Evolutionary conservation across 2,797 vertebrate species (phyloP).

Genomic region (Neomorphus geoffroyi): DNA sequence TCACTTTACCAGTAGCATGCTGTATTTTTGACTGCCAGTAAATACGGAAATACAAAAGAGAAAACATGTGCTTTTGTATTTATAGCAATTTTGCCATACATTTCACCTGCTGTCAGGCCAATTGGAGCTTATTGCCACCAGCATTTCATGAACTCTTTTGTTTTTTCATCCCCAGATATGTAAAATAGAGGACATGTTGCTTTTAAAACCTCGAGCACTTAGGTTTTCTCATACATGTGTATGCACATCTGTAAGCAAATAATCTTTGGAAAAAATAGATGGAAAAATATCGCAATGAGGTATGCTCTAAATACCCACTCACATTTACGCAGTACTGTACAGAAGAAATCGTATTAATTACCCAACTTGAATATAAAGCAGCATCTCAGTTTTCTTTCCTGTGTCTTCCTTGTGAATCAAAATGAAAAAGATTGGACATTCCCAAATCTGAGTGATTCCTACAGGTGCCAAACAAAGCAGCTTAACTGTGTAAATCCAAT

Average conservation of each 20-base stretch:
- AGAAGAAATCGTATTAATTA: not conserved
- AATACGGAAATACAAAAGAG: constrained; percentile 14
- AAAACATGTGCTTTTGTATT: constrained; percentile 19
- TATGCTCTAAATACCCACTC: not conserved
- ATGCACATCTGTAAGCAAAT: not conserved
- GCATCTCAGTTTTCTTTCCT: not conserved
- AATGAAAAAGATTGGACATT: not conserved
- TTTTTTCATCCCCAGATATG: not conserved
- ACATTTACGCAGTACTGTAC: not conserved
- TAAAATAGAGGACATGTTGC: not conserved
- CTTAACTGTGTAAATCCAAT: not conserved
- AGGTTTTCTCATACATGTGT: not conserved
- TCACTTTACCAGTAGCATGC: constrained; percentile 10
- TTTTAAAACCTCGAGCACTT: not conserved
- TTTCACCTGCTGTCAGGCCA: not conserved
- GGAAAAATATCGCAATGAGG: not conserved
- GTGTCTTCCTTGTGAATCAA: not conserved
- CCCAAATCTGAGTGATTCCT: not conserved
- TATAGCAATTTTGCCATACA: not conserved
- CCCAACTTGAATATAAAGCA: not conserved
- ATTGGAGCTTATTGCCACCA: not conserved
- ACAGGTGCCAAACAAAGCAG: not conserved
- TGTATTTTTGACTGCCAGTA: not conserved
- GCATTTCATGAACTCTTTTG: not conserved
- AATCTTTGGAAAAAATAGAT: not conserved